Percentiles rank a stretch among this genome's conserved stretches.
These are phyloP conservation scores for Drosophila limbata DNA, from an alignment of 2,888 invertebrate genomes.

Conservation along the genomic window DNA sequence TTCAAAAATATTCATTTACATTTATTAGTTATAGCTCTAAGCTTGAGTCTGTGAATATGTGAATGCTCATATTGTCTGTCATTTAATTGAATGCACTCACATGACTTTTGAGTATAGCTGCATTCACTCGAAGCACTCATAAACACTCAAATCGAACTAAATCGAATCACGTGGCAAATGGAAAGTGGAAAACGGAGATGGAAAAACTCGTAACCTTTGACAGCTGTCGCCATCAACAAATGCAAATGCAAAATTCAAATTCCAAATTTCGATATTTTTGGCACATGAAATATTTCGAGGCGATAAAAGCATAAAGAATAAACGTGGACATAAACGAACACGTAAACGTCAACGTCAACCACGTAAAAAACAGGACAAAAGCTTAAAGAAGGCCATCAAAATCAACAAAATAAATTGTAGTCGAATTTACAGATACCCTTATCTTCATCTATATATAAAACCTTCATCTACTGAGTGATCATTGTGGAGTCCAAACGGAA, in stretches of 20 bases:
- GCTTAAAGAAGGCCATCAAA: slow-evolving; percentile 34
- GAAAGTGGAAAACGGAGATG: slow-evolving; percentile 6
- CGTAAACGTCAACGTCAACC: slow-evolving; percentile 11
- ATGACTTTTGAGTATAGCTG: neutral
- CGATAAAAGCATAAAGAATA: slow-evolving; percentile 25
- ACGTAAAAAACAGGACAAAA: slow-evolving; percentile 30
- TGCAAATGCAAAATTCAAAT: slow-evolving; percentile 3
- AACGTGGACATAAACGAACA: slow-evolving; percentile 24
- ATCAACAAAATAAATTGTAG: neutral
- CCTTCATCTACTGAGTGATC: no score
- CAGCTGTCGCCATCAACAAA: slow-evolving; percentile 43
- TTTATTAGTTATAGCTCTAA: neutral
- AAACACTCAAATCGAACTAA: slow-evolving; percentile 20
- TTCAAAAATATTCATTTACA: neutral
- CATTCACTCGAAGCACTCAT: neutral
- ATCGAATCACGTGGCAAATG: slow-evolving; percentile 8
- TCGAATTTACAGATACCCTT: no score
- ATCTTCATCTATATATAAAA: no score
- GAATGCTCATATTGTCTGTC: neutral
- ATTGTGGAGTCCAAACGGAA: no score
- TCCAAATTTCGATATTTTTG: slow-evolving; percentile 1
- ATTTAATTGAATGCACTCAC: slow-evolving; percentile 3
- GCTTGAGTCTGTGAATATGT: neutral
- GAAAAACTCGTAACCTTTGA: slow-evolving; percentile 23
- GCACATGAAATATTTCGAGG: slow-evolving; percentile 26